phyloP scores from a whole-genome alignment of 1,140 invertebrate species.

The Drosophila pseudoobscura region DNA sequence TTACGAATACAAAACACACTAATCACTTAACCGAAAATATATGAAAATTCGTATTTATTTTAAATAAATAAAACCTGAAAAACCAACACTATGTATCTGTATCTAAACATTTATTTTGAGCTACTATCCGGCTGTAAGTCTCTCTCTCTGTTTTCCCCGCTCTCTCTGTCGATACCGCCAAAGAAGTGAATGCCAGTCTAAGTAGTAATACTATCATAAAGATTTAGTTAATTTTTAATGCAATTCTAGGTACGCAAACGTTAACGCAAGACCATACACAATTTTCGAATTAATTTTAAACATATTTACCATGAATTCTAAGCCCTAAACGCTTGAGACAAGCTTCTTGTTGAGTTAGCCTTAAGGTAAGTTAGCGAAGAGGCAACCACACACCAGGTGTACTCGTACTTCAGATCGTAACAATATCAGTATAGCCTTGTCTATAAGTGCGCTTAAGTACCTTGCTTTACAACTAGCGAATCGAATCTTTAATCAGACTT shows the following conservation, averaged over 20 bases:
- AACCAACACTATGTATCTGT: slow-evolving; percentile 72
- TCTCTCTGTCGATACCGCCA: neutral
- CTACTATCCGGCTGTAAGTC: slow-evolving; percentile 38
- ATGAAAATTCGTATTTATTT: slow-evolving; percentile 65
- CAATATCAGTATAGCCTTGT: slow-evolving; percentile 21
- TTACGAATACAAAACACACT: slow-evolving; percentile 18
- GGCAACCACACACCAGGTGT: neutral
- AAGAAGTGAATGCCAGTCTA: slow-evolving; percentile 8
- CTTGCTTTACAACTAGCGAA: slow-evolving; percentile 23
- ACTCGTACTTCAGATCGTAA: slow-evolving; percentile 3
- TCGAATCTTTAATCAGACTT: slow-evolving; percentile 20
- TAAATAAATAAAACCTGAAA: slow-evolving; percentile 70
- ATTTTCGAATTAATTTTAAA: slow-evolving; percentile 19
- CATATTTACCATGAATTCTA: slow-evolving; percentile 5
- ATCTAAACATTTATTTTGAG: slow-evolving; percentile 51
- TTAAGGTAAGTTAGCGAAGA: slow-evolving; percentile 60
- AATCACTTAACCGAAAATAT: slow-evolving; percentile 39
- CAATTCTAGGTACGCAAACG: slow-evolving; percentile 28
- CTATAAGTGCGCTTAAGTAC: slow-evolving; percentile 52
- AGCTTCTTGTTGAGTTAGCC: neutral
- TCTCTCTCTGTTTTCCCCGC: neutral
- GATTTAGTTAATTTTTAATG: slow-evolving; percentile 47
- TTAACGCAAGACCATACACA: slow-evolving; percentile 16
- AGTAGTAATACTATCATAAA: slow-evolving; percentile 36
- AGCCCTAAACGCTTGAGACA: slow-evolving; percentile 19